Conservation (phyloP, 2,113 vertebrate genomes). For the Salminus brasiliensis region DNA sequence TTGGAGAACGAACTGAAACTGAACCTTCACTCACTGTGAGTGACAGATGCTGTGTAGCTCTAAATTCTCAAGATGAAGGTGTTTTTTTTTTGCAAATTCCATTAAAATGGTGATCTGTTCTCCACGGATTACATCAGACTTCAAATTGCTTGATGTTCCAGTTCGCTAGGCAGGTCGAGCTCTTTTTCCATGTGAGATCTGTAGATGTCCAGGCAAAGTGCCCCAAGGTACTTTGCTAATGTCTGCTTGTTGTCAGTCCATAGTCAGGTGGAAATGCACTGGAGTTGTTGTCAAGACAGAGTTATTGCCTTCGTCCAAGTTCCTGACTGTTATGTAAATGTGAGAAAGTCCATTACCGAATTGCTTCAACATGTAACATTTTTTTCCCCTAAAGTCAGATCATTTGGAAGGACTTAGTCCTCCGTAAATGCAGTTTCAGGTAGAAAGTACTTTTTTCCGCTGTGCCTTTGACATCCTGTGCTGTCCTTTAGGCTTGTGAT, state of each 20-base stretch:
- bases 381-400: neutral
- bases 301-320: slow-evolving; percentile 29
- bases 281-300: too few relatives aligned
- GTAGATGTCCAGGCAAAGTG: slow-evolving; percentile 2
- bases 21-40: too few relatives aligned
- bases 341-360: slow-evolving; percentile 7
- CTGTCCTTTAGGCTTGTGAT: slow-evolving; percentile 47
- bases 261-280: slow-evolving; percentile 15
- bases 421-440: slow-evolving; percentile 41
- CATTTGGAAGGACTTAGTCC: slow-evolving; percentile 29
- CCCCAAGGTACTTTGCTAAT: slow-evolving; percentile 34
- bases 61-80: neutral
- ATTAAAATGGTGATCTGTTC: neutral
- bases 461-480: neutral
- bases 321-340: slow-evolving; percentile 54
- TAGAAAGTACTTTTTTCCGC: slow-evolving; percentile 50
- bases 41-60: neutral
- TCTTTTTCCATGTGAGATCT: neutral
- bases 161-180: neutral
- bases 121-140: neutral
- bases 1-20: neutral
- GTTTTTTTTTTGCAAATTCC: neutral
- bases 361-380: slow-evolving; percentile 47
- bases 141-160: neutral
- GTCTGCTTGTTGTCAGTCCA: slow-evolving; percentile 29